Evolutionary conservation across 2,113 vertebrate species (phyloP), one percentile per base, ranked within the genome.

Genomic region (Calidris pugnax): DNA sequence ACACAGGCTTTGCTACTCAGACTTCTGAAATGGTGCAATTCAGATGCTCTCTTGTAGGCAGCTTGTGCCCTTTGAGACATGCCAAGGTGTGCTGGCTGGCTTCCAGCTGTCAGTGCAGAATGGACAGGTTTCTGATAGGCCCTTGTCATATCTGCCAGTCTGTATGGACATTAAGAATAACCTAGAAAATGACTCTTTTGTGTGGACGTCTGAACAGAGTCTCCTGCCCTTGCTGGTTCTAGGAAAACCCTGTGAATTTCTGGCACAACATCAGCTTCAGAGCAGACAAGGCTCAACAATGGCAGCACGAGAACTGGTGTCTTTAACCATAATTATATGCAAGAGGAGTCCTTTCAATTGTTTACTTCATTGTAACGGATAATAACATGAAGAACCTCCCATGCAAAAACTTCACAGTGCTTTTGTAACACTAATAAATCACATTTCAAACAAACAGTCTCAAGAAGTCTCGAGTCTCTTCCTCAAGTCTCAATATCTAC

Each of bases 31-130:
- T 39, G n/a, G 11, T 30, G 5, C 50, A 37, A 48, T 43, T 88
- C 16, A 55, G 30, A 48, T 17, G 6, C 16, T 37, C 14, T 43
- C 20, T 26, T 0, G 2, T 13, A 41, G 50, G 37, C 37, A 64
- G 33, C 30, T 53, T 4, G 0, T 27, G 13, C 33, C 16, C 28
- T 66, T 33, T 10, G 17, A 80, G 67, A 22, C 4, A 12, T 0
- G 1, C 22, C 30, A 59, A 64, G 39, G 33, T 9, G 10, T 59
- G 30, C 28, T 74, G 59, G 33, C 22, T 63, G 37, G 24, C 27
- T 81, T 77, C 41, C 47, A 32, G 41, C 75, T 56, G 41, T 39
- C 51, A 72, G 51, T 14, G 32, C 47, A 51, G 59, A 59, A 55
- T 0, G 2, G 35, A 19, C 12, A 88, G 16, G n/a, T 68, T 62